Evolutionary conservation across 92 coral and sea anemone species (phyloP), one percentile per base, ranked within the genome.

Genomic region (Parazoanthus swiftii): DNA sequence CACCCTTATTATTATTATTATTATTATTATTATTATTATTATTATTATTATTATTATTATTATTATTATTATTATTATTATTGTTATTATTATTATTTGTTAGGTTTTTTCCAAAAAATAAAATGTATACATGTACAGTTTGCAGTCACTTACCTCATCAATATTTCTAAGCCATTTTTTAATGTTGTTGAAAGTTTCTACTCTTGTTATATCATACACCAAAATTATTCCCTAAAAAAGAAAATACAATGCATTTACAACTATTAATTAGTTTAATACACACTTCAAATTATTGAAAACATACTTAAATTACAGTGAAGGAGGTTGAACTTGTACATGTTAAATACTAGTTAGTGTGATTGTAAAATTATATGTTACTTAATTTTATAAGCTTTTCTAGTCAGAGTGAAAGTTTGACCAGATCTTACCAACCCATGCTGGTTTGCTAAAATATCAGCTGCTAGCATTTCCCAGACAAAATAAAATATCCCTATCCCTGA

Each of bases 121-220:
- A 36, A 15, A 8, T 33, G 18, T 43, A 37, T 29, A 29, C 33
- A 29, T 29, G 33, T 29, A 29, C 81, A 16, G 5, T 16, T 21
- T 15, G 66, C 67, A 70, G 16, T 23, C 11, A 0, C 91, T 91
- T 89, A 97, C 99, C 96, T 95, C 98, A 50, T 97, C 98, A 43
- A 97, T 98, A 94, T 97, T 93, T 89, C 96, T 89, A 23, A 97
- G 96, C 99, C 99, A 97, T 90, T 97, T 97, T 87, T 93, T 90
- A 54, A 97, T 95, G 66, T 94, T 97, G 50, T 94, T 93, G 89
- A 92, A 97, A 15, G 99, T 97, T 74, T 95, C 96, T 85, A 94
- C 91, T 79, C 99, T 95, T 88, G 99, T 97, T 35, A 97, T 93
- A 74, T 97, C 99, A 95, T 97, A 97, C 33, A 95, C 99, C 81